Conservation (phyloP, 2,888 invertebrate species). For the Drosophila melanosoma region DNA sequence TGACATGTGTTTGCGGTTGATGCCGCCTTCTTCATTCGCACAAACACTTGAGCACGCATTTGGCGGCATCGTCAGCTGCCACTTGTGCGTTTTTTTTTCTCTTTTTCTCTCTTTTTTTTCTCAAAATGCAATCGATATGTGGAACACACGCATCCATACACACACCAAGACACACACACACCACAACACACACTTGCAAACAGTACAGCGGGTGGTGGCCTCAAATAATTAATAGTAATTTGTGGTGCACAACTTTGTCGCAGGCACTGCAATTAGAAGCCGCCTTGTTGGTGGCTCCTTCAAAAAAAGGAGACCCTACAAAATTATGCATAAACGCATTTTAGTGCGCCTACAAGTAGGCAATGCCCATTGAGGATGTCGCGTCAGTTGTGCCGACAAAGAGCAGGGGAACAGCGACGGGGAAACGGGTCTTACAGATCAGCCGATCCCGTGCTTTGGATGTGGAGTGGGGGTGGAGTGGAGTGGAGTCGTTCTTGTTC, state of each 20-base stretch:
- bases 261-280: slow-evolving; percentile 69
- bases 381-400: slow-evolving; percentile 53
- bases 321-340: slow-evolving; percentile 82
- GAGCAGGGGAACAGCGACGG: slow-evolving; percentile 9
- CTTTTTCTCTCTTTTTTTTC: slow-evolving; percentile 12
- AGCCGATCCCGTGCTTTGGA: no score
- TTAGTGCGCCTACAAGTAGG: slow-evolving; percentile 83
- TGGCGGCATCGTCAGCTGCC: slow-evolving; percentile 78
- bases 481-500: not conserved
- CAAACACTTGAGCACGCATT: slow-evolving; percentile 84
- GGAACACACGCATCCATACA: slow-evolving; percentile 65
- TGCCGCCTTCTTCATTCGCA: slow-evolving; percentile 53
- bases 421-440: not conserved
- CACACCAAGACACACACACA: slow-evolving; percentile 19
- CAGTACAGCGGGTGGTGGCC: slow-evolving; percentile 14
- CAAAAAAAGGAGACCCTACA: slow-evolving; percentile 38
- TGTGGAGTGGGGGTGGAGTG: no score
- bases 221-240: slow-evolving; percentile 80
- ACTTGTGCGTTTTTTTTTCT: slow-evolving; percentile 65
- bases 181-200: not conserved
- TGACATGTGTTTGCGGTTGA: slow-evolving; percentile 42
- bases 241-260: slow-evolving; percentile 59
- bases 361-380: slow-evolving; percentile 56
- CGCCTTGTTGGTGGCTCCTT: not conserved
- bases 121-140: slow-evolving; percentile 76